Evolutionary conservation across 92 coral and sea anemone species (phyloP).

Genomic region (Metridium senile): DNA sequence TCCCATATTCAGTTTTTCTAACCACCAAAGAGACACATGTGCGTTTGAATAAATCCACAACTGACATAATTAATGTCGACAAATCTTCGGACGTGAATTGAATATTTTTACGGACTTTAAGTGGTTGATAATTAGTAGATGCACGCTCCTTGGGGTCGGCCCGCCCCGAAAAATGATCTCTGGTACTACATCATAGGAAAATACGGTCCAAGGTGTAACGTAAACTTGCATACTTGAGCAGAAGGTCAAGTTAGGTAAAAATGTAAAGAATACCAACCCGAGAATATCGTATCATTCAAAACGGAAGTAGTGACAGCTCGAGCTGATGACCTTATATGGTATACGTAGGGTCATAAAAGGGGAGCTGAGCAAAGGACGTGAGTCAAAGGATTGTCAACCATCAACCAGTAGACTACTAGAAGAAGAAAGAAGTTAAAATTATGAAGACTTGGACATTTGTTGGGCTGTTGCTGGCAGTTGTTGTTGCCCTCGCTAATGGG

Average conservation of each 20-base stretch:
- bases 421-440: not conserved
- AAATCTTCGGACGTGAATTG: conserved; percentile 20
- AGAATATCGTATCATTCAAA: not conserved
- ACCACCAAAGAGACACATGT: conserved; percentile 13
- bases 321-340: conserved; percentile 23
- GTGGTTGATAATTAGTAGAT: not conserved
- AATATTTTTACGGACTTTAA: conserved; percentile 8
- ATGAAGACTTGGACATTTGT: conserved; percentile 12
- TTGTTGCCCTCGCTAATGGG: conserved; percentile 2
- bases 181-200: no score
- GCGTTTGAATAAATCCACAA: not conserved
- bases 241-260: not conserved
- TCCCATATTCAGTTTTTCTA: not conserved
- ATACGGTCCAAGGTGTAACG: no score
- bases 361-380: conserved; percentile 6
- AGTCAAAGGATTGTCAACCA: conserved; percentile 9
- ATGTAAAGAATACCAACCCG: not conserved
- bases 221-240: no score
- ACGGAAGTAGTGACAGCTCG: conserved; percentile 2
- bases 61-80: not conserved
- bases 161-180: no score
- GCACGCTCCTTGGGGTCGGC: not conserved
- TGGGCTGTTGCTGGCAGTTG: conserved; percentile 11
- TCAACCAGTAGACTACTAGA: not conserved
- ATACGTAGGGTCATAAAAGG: conserved; percentile 7